A percentile compares a stretch with the other conserved stretches of the same genome.
These are phyloP conservation scores for Atethmia centrago DNA, from an alignment of 2,888 invertebrate genomes.

Conservation along the genomic window DNA sequence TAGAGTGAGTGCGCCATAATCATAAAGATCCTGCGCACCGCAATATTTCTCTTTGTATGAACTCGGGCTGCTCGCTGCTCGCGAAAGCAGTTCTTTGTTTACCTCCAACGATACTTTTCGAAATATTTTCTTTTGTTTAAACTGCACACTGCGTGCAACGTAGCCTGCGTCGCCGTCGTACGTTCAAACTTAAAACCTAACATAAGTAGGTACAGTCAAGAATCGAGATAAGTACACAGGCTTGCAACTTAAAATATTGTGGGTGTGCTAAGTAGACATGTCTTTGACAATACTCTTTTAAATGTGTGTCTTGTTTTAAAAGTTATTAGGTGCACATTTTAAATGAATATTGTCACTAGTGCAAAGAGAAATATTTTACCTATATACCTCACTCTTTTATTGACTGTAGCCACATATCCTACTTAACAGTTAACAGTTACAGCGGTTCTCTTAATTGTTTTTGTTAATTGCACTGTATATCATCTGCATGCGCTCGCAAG, in stretches of 20 bases:
- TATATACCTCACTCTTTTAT: neutral
- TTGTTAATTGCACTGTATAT: constrained; percentile 20
- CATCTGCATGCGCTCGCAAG: constrained; percentile 27
- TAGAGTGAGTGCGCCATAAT: constrained; percentile 85
- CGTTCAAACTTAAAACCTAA: constrained; percentile 25
- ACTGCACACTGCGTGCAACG: constrained; percentile 83
- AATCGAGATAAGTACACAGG: neutral
- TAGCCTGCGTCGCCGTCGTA: constrained; percentile 61
- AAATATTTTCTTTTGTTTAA: constrained; percentile 88
- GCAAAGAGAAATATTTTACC: neutral
- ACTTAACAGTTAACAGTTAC: neutral
- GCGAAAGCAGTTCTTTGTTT: constrained; percentile 86
- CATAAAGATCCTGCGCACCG: constrained; percentile 86
- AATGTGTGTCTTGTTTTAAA: neutral
- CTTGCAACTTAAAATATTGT: neutral
- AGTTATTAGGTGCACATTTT: neutral
- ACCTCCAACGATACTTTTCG: constrained; percentile 87
- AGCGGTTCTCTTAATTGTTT: constrained; percentile 13
- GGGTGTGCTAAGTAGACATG: neutral
- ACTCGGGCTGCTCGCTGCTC: constrained; percentile 81
- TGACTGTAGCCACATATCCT: neutral
- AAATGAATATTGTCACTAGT: neutral
- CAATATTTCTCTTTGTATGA: constrained; percentile 88
- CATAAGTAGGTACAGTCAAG: constrained; percentile 22
- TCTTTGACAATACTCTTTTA: neutral